Conservation (phyloP, 2,888 invertebrate species). For the Hypselothyrea guttata region DNA sequence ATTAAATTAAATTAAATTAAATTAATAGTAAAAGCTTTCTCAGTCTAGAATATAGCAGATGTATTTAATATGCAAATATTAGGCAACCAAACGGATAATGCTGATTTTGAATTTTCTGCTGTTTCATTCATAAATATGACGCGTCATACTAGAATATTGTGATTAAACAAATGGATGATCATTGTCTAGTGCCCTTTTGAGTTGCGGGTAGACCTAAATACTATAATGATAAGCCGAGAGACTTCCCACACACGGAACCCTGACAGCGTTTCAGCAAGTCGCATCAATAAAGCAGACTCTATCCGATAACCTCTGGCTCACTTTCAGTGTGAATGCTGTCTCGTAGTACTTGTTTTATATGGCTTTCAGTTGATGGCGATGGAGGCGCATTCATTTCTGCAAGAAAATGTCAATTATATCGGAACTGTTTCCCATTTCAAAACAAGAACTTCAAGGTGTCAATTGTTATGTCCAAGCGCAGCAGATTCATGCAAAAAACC, state of each 20-base stretch:
- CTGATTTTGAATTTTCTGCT: conserved; percentile 3
- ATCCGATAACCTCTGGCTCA: conserved; percentile 65
- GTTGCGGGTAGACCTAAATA: conserved; percentile 20
- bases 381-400: conserved; percentile 55
- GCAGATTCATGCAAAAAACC: conserved; percentile 6
- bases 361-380: conserved; percentile 34
- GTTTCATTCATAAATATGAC: conserved; percentile 66
- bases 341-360: conserved; percentile 46
- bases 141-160: conserved; percentile 63
- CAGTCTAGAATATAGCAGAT: too few species aligned
- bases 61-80: too few species aligned
- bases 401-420: conserved; percentile 42
- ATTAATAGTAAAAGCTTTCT: too few species aligned
- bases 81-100: too few species aligned
- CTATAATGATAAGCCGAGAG: conserved; percentile 55
- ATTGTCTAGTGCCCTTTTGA: conserved; percentile 29
- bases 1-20: too few species aligned
- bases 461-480: conserved; percentile 5
- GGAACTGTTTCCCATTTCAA: conserved; percentile 32
- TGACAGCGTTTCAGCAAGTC: conserved; percentile 42
- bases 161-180: conserved; percentile 50
- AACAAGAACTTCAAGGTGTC: not conserved
- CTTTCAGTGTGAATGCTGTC: conserved; percentile 56
- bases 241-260: conserved; percentile 70
- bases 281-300: conserved; percentile 43